phyloP scores from a whole-genome alignment of 2,888 invertebrate genomes.

The Pocota personata region DNA sequence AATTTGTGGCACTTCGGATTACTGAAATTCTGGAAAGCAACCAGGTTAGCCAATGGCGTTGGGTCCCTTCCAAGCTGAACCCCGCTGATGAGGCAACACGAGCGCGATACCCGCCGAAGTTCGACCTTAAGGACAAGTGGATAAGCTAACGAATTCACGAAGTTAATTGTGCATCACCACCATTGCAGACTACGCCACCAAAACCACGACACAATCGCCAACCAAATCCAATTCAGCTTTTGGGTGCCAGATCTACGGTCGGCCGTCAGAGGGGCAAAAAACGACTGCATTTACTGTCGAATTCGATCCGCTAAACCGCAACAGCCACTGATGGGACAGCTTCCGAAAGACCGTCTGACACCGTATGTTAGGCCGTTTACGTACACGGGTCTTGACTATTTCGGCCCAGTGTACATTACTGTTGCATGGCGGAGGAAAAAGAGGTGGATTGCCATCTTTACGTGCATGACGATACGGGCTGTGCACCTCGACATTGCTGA shows the following conservation, averaged over 20 bases:
- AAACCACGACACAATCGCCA: conserved; percentile 2
- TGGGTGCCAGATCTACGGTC: conserved; percentile 18
- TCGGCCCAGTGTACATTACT: conserved; percentile 53
- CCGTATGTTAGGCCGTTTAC: conserved; percentile 60
- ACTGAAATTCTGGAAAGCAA: background rate
- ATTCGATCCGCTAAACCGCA: conserved; percentile 47
- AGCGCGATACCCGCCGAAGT: background rate
- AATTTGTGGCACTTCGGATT: conserved; percentile 62
- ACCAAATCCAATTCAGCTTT: conserved; percentile 2
- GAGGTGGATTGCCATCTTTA: conserved; percentile 56
- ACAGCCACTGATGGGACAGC: conserved; percentile 67
- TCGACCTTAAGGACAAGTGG: background rate
- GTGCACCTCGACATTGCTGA: conserved; percentile 30
- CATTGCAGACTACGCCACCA: conserved; percentile 19
- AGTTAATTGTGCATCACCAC: conserved; percentile 16
- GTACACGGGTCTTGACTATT: conserved; percentile 64
- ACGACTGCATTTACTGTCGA: conserved; percentile 49
- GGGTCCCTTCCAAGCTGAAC: background rate
- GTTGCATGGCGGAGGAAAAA: conserved; percentile 52
- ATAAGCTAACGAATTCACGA: conserved; percentile 23
- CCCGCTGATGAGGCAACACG: background rate
- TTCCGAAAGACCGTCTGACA: conserved; percentile 50
- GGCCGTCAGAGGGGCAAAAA: conserved; percentile 11
- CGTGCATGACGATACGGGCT: conserved; percentile 48
- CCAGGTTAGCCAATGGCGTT: background rate